Percentiles rank a stretch among this genome's conserved stretches.
Evolutionary conservation across 2,113 vertebrate species (phyloP).

Genomic region (Phasianus colchicus): DNA sequence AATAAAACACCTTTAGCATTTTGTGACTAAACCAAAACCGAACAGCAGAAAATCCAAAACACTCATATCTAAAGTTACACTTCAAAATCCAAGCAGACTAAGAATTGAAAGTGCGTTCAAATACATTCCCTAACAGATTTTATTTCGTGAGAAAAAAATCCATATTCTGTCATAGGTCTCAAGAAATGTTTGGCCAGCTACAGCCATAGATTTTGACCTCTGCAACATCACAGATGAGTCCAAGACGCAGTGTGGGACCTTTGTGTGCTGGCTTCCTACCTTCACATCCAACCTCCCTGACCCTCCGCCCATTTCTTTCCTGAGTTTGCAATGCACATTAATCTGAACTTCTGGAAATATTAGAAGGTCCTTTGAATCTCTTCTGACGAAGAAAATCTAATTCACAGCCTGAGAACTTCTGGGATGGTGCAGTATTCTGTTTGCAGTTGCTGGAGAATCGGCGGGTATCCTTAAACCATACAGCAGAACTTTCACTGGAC

Average conservation of each 20-base stretch:
- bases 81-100: background rate
- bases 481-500: constrained; percentile 27
- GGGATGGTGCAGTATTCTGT: background rate
- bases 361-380: background rate
- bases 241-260: background rate
- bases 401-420: background rate
- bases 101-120: background rate
- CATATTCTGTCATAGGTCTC: background rate
- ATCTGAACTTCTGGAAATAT: background rate
- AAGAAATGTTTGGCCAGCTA: background rate
- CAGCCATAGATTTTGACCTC: background rate
- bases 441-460: background rate
- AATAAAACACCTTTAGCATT: background rate
- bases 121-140: background rate
- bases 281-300: background rate
- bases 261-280: no score
- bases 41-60: constrained; percentile 1
- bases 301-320: background rate
- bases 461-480: background rate
- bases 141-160: background rate
- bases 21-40: background rate
- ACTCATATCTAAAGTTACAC: background rate
- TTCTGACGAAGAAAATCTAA: background rate
- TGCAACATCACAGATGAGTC: background rate
- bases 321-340: background rate